Base-by-base conservation (phyloP, 2,888 invertebrate genomes). In the Nebria salina region DNA sequence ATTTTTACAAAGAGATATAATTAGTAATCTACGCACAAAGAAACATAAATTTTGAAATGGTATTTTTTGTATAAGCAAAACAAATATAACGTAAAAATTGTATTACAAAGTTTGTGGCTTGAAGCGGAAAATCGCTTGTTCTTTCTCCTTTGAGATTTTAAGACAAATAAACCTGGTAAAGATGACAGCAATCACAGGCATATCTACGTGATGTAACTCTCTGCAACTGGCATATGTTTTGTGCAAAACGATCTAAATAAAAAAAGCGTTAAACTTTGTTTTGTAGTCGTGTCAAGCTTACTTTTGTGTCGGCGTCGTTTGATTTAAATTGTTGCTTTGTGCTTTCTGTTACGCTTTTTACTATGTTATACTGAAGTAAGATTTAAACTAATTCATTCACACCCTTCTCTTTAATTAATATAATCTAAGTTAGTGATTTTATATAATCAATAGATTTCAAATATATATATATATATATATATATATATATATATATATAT, bases 221-320 rank as follows among this genome's bases (percentile, higher is more conserved):
- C 74, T 73, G 73, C 78, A 66, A 65, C 72, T 74, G 74, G 66
- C 73, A 70, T 13, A 41, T 66, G 73, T 78, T 78, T 78, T 78
- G 78, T 78, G 74, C 66, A 43, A 42, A 66, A 25, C 65, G 65
- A 73, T 54, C 54, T 54, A 54, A 78, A 74, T 74, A 66, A 74
- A 74, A 78, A 78, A 73, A 74, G 73, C 78, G 78, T 78, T 74
- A 78, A 65, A 74, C 65, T 65, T 78, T 77, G 64, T 72, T 15
- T 77, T 64, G 65, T 43, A 73, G 78, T 74, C 78, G 20, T 74
- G 74, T 78, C 78, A 78, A 65, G 65, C 42, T 65, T 73, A 78
- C 73, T 72, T 13, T 65, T 42, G 8, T 43, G 54, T 65, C 34
- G 34, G 8, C 20, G 75, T 20, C 75, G 64, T 75, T 64, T 73